Base-by-base conservation (phyloP, 30 jellyfish, hydroid and myxozoan species). In the Chironex yamaguchii region DNA sequence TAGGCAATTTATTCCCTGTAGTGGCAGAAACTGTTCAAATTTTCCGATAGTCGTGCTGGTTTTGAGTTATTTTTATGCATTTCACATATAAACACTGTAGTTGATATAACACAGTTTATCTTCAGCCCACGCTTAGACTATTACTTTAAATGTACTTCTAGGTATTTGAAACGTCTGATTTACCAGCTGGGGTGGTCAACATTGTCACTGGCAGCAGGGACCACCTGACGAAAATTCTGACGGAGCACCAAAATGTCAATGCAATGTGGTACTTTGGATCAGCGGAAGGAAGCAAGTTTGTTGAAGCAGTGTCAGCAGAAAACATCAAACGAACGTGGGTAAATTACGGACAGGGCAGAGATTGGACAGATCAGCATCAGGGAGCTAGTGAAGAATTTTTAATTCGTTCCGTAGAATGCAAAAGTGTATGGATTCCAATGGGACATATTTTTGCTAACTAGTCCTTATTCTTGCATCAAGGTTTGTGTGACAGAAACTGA, bases 181-280 rank as follows among this genome's bases (percentile, higher is more conserved):
- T 93, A 22, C 98, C 98, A 0, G 88, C 96, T 34, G 98, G 98
- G 27, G 95, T 82, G 12, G 76, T 93, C 34, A 93, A 93, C 65
- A 78, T 93, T 1, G 96, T 93, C 26, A 93, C 98, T 1, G 98
- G 98, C 28, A 89, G 98, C 69, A 79, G 97, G 50, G 98, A 93
- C 52, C 98, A 93, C 64, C 34, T 93, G 69, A 82, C 97, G 2
- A 88, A 84, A 78, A 93, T 86, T 31, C 90, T 93, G 4, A 84
- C 97, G 27, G 98, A 93, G 64, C 98, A 93, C 58, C 98, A 93
- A 66, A 89, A 89, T 73, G 97, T 93, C 20, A 93, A 89, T 65
- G 98, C 97, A 0, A 87, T 93, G 86, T 93, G 98, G 98, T 93
- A 93, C 76, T 93, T 93, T 42, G 98, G 98, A 42, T 81, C 97